phyloP scores from a whole-genome alignment of 2,113 vertebrate species.

The Mungos mungo region DNA sequence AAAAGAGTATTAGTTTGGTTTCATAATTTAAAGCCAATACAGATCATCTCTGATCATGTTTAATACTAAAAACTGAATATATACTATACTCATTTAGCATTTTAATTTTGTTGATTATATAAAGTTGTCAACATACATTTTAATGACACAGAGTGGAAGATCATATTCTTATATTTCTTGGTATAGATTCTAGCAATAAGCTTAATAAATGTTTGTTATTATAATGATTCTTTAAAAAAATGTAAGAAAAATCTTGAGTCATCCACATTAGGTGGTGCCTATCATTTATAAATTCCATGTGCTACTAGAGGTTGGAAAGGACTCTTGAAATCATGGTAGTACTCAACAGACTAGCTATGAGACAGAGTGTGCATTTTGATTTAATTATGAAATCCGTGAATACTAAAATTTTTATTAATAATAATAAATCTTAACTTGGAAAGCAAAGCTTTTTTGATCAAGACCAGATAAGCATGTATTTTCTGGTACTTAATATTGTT shows the following conservation, averaged over 20 bases:
- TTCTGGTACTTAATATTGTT: slow-evolving; percentile 8
- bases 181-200: not conserved
- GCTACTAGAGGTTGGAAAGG: not conserved
- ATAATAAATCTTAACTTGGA: slow-evolving; percentile 25
- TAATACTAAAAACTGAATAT: slow-evolving; percentile 2
- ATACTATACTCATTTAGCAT: not conserved
- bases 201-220: not conserved
- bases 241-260: slow-evolving; percentile 20
- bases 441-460: not conserved
- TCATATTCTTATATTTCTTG: not conserved
- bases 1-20: not conserved
- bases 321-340: not conserved
- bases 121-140: not conserved
- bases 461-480: slow-evolving; percentile 35
- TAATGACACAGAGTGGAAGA: not conserved
- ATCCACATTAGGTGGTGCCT: not conserved
- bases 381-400: not conserved
- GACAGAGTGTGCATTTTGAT: not conserved
- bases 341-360: slow-evolving; percentile 30
- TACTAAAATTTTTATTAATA: slow-evolving; percentile 6
- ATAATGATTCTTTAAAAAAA: not conserved
- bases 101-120: not conserved
- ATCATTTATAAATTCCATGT: not conserved
- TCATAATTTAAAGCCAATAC: not conserved
- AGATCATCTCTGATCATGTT: not conserved